phyloP scores from a whole-genome alignment of 2,113 vertebrate species.

The Dasyornis broadbenti region DNA sequence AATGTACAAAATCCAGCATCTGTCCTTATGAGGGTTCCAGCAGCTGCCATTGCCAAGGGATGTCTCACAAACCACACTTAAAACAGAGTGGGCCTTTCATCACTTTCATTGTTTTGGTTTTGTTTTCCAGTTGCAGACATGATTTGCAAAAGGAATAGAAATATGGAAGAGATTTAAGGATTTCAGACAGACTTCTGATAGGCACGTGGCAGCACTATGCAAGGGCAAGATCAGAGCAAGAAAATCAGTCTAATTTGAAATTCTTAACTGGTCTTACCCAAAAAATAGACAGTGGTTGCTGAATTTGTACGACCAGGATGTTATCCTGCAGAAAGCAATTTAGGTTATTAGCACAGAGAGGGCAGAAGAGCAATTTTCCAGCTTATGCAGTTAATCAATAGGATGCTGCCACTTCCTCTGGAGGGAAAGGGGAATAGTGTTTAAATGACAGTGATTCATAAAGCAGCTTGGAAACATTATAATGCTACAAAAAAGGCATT shows the following conservation, averaged over 20 bases:
- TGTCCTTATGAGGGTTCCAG: neutral
- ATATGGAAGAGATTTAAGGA: neutral
- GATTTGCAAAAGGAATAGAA: neutral
- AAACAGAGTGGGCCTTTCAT: neutral
- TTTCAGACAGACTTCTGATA: neutral
- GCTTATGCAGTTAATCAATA: neutral
- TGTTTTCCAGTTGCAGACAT: neutral
- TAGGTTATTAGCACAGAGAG: neutral
- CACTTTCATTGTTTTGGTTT: neutral
- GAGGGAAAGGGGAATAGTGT: neutral
- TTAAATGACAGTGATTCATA: neutral
- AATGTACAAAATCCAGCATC: fast-evolving
- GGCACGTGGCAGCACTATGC: neutral
- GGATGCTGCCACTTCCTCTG: neutral
- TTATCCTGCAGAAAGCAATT: neutral
- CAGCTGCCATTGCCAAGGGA: neutral
- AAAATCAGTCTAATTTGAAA: neutral
- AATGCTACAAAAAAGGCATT: neutral
- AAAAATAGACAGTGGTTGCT: neutral
- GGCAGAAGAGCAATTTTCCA: neutral
- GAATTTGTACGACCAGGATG: neutral
- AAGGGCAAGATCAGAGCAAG: neutral
- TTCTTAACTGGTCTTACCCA: neutral
- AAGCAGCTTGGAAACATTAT: neutral
- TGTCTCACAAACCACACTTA: neutral